Percentiles rank a stretch among this genome's conserved stretches.
Conservation (phyloP, 2,888 invertebrate species). For the Tromatobia lineatoria region DNA sequence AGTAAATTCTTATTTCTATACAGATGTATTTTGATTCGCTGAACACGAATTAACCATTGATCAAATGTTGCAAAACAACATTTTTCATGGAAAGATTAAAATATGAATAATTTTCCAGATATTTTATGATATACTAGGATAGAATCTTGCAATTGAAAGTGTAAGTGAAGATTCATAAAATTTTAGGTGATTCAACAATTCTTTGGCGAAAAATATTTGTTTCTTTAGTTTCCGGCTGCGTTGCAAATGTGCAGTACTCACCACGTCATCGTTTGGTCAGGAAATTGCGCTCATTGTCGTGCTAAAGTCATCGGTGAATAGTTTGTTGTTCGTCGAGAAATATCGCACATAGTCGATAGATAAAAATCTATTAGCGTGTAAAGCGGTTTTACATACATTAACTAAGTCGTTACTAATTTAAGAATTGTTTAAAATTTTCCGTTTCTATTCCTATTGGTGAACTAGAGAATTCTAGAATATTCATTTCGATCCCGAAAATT, state of each 20-base stretch:
- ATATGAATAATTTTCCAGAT: no score
- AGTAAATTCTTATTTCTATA: no score
- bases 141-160: not conserved
- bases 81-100: not conserved
- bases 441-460: not conserved
- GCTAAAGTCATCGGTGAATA: conserved; percentile 8
- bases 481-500: no score
- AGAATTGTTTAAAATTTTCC: conserved; percentile 22
- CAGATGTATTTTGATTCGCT: no score
- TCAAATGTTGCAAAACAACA: no score
- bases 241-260: conserved; percentile 53
- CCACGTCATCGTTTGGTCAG: conserved; percentile 64
- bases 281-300: conserved; percentile 51
- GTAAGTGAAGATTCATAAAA: not conserved
- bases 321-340: conserved; percentile 22
- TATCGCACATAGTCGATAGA: conserved; percentile 58
- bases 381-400: conserved; percentile 2
- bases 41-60: no score
- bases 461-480: not conserved
- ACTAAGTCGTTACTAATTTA: conserved; percentile 14
- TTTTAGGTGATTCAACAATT: not conserved
- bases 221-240: not conserved
- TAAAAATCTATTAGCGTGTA: conserved; percentile 54
- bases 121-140: no score
- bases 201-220: not conserved